Base-by-base conservation (phyloP, 1,140 invertebrate species). In the Drosophila ananassae region DNA sequence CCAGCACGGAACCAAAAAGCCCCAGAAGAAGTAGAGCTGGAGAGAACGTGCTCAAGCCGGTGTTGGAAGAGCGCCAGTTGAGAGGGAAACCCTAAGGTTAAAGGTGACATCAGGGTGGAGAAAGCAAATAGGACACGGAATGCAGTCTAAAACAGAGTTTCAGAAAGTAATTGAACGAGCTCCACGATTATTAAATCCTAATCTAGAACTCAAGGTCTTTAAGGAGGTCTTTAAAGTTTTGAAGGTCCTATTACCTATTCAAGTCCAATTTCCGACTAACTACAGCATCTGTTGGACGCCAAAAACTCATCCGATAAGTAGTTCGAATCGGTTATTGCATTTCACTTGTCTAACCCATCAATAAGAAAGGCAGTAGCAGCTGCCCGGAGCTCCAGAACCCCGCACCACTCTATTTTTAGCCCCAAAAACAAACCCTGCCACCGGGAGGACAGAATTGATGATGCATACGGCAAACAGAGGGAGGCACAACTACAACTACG, bases 381-480 rank as follows among this genome's bases (percentile, higher is more conserved):
- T 80, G 60, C 37, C 44, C 13, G 32, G 39, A 8, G 17, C 25
- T 3, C 46, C 34, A 28, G 41, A 1, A 12, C 41, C 9, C 25
- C 50, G 48, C 13, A 13, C 24, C 52, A 30, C 37, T 37, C 32
- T 13, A 8, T n/a, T 47, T 13, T n/a, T 25, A 46, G 24, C 21
- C 46, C 44, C 51, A 50, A 62, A 55, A 39, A 67, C 62, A 57
- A 57, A 57, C 51, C 51, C 30, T 56, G 53, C 47, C 58, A 50
- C 50, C 61, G 67, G 59, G 72, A 59, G 67, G 50, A 63, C 63
- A 56, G 80, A 87, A 87, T 85, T 87, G 82, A 85, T 85, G 81
- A 85, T 85, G 81, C 81, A 85, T 81, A 75, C 83, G 69, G 64
- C 81, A 87, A 82, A 81, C 61, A 85, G 25, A 71, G 63, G 72